Percentiles rank a stretch among this genome's conserved stretches.
Evolutionary conservation across 1,140 invertebrate species (phyloP).

Genomic region (Drosophila neocordata): DNA sequence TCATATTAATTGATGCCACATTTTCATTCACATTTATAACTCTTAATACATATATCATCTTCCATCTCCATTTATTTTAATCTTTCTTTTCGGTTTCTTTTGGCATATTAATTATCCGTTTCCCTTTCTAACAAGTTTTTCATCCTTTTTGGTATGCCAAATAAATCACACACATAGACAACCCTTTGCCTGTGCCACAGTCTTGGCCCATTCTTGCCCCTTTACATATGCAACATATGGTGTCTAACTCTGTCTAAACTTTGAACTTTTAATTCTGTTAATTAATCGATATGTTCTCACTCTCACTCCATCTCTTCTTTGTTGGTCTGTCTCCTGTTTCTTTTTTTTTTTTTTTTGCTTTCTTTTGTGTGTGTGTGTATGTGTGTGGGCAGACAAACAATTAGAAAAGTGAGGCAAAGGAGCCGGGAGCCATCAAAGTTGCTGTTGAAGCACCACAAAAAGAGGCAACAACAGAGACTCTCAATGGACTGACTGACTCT

Average conservation of each 20-base stretch:
- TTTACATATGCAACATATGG: conserved; percentile 12
- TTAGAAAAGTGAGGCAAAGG: conserved; percentile 66
- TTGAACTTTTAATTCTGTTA: conserved; percentile 75
- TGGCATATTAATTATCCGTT: conserved; percentile 17
- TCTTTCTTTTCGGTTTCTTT: conserved; percentile 18
- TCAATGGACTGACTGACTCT: conserved; percentile 23
- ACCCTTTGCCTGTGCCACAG: neutral
- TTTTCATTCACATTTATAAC: neutral
- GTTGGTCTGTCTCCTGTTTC: neutral
- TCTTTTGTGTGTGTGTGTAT: conserved; percentile 17
- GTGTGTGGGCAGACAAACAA: conserved; percentile 63
- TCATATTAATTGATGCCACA: conserved; percentile 9
- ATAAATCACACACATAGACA: conserved; percentile 10
- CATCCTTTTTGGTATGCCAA: conserved; percentile 4
- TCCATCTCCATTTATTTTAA: conserved; percentile 8
- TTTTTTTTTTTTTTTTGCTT: conserved; percentile 3
- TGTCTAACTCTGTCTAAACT: conserved; percentile 46
- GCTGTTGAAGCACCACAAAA: conserved; percentile 14
- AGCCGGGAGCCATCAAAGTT: conserved; percentile 28
- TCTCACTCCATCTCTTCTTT: conserved; percentile 4
- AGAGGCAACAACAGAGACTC: conserved; percentile 34
- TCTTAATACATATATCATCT: neutral
- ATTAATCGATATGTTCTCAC: conserved; percentile 68
- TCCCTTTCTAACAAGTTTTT: neutral
- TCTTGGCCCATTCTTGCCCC: neutral